Base-by-base conservation (phyloP, 2,888 invertebrate species). In the Clunio marinus region DNA sequence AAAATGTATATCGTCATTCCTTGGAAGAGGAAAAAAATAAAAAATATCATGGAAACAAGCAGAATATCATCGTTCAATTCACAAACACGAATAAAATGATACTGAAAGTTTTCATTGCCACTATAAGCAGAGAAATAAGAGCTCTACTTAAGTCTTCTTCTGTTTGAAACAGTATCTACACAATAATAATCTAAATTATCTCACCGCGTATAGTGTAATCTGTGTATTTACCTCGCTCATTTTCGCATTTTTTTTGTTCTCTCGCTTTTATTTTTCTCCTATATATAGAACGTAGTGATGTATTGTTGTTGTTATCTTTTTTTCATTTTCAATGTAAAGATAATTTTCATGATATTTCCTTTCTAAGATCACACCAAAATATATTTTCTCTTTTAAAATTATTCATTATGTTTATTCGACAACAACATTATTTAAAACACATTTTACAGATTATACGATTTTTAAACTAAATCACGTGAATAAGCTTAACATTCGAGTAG, bases 201-300 rank as follows among this genome's bases (percentile, higher is more conserved):
- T 32, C 10, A 7, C 22, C 41, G 41, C 41, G 41, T 37, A 24
- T 60, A 60, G 37, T 37, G 41, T 60, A 60, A 60, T 37, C 37
- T 20, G 7, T 59, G 20, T 60, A 63, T 63, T 63, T 63, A 63
- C 63, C 63, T 63, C 63, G 46, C 63, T 63, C 63, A 63, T 63
- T 63, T 63, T 63, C 63, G 63, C 46, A 35, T 32, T 32, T 8
- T 15, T 5, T 58, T 10, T 55, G 10, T 22, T 4, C 22, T 55
- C 5, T 10, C 24, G 24, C 24, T 24, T 22, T 17, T 7, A 10
- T 55, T 25, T 20, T 55, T 32, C 10, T 32, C 32, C 10, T 10
- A 4, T 4, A 32, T 32, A 4, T 10, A 10, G n/a, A n/a, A n/a
- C 32, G 32, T 32, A 7, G 5, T 32, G 32, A n/a, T n/a, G n/a